phyloP scores from a whole-genome alignment of 2,888 invertebrate species.

The Melanophora roralis region DNA sequence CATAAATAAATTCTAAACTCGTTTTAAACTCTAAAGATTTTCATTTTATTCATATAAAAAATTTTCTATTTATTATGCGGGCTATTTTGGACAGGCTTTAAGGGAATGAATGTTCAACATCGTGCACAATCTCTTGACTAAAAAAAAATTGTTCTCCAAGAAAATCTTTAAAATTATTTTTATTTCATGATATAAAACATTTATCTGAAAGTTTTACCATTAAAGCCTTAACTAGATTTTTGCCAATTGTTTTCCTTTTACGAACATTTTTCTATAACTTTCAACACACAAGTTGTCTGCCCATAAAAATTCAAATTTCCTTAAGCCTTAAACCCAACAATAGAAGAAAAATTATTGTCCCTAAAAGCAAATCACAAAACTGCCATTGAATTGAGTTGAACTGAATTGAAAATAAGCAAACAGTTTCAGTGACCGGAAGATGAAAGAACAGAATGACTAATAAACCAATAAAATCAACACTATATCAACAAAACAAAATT shows the following conservation, averaged over 20 bases:
- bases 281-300: neutral
- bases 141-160: too few species aligned
- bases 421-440: slow-evolving; percentile 22
- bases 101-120: too few species aligned
- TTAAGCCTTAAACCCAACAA: neutral
- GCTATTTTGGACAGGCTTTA: too few species aligned
- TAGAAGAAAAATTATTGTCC: neutral
- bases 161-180: too few species aligned
- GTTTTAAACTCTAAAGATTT: too few species aligned
- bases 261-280: neutral
- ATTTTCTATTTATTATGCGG: too few species aligned
- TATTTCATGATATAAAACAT: too few species aligned
- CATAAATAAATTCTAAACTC: too few species aligned
- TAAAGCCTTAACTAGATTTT: neutral
- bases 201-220: too few species aligned
- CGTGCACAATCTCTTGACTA: too few species aligned
- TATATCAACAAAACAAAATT: neutral
- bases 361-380: neutral
- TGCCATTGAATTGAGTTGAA: neutral
- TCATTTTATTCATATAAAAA: too few species aligned
- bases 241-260: neutral
- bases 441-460: slow-evolving; percentile 18
- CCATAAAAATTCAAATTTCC: slow-evolving; percentile 25
- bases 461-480: neutral
- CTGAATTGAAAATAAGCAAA: neutral